Evolutionary conservation across 2,888 invertebrate species (phyloP).

Genomic region (Ecdyonurus torrentis): DNA sequence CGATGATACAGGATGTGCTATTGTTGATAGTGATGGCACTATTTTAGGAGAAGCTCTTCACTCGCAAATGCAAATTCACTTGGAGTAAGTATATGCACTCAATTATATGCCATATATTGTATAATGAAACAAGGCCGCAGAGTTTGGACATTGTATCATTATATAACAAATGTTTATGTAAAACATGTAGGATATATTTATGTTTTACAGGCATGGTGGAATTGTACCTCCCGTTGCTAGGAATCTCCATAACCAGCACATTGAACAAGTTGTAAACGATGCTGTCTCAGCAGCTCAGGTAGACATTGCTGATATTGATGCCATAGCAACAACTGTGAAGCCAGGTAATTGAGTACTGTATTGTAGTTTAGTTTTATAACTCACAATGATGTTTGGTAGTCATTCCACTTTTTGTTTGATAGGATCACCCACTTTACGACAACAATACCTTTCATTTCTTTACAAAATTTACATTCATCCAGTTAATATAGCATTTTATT

Average conservation of each 20-base stretch:
- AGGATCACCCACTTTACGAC: constrained; percentile 7
- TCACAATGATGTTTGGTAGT: not conserved
- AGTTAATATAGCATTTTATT: no score
- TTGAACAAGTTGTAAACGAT: constrained; percentile 50
- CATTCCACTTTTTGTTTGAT: constrained; percentile 1
- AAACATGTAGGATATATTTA: no score
- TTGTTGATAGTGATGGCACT: constrained; percentile 53
- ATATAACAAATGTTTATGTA: no score
- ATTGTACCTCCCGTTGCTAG: constrained; percentile 78
- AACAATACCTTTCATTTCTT: no score
- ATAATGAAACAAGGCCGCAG: no score
- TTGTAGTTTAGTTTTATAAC: no score
- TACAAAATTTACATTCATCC: no score
- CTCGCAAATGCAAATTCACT: constrained; percentile 62
- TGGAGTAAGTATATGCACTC: constrained; percentile 35
- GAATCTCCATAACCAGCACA: constrained; percentile 61
- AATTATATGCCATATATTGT: not conserved
- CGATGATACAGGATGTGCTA: constrained; percentile 89
- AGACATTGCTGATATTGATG: constrained; percentile 50
- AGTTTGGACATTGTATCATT: no score
- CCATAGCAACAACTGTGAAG: constrained; percentile 78
- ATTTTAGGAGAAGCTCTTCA: constrained; percentile 64
- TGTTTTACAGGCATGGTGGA: constrained; percentile 52
- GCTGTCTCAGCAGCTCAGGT: constrained; percentile 45
- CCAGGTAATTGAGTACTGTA: constrained; percentile 36